Base-by-base conservation (phyloP, 2,113 vertebrate species). In the Labeo catla region DNA sequence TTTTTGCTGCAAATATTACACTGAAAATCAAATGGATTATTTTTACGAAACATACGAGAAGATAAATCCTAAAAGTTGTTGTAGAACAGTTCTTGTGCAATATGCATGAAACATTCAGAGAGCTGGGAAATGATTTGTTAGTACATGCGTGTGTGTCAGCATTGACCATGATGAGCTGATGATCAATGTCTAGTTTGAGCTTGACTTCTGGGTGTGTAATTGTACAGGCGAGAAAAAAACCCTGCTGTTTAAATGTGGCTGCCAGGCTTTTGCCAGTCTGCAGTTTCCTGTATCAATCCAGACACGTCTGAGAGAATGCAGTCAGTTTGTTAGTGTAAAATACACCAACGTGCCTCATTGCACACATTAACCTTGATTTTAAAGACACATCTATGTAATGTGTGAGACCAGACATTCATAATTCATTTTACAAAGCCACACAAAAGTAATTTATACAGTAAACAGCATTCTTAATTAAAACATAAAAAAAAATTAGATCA, bases 101-200 rank as follows among this genome's bases (percentile, higher is more conserved):
- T 52, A 54, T 2, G n/a, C n/a, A 47, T 61, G 36, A 45, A 80
- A 66, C 59, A 81, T 23, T 3, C 59, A 47, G 34, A 79, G 76
- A 79, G 76, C 11, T n/a, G 19, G 70, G 77, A 80, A 57, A 8
- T 39, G 76, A 77, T 28, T 19, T 77, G 76, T 79, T 61, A 76
- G 73, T 16, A 8, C 15, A 49, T 15, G 21, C 49, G 79, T 19
- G 15, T 19, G 45, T 82, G 47, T 68, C 45, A 68, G 23, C 23
- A 70, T 36, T 52, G 63, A 52, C 13, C 59, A 49, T 70, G 45
- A 68, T 19, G 47, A 52, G 47, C 16, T 36, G 81, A 82, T 82
- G 81, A 82, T 82, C 80, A 52, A 82, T 82, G 65, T 68, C 70
- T 82, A 68, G 81, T 52, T 52, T 70, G 63, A 82, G 81, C 81